Conservation (phyloP, 2,888 invertebrate species). For the Meganola albula region DNA sequence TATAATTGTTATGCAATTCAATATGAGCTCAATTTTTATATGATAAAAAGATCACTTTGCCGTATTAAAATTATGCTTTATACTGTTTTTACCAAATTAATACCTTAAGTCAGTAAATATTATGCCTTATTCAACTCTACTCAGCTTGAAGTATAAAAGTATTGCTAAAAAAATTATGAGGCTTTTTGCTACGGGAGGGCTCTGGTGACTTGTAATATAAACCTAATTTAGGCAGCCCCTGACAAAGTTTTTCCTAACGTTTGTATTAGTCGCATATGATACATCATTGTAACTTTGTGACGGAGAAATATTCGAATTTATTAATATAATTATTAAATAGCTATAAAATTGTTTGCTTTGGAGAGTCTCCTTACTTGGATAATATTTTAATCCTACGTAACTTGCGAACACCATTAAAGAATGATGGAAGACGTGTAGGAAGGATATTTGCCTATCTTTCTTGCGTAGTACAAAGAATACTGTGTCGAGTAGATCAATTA, state of each 20-base stretch:
- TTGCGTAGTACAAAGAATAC: constrained; percentile 92
- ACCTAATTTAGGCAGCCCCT: not conserved
- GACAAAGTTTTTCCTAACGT: not conserved
- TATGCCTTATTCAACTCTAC: too few relatives aligned
- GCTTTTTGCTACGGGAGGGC: too few relatives aligned
- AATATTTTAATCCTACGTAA: constrained; percentile 24
- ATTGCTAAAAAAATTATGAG: too few relatives aligned
- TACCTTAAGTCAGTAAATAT: too few relatives aligned
- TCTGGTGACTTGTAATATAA: too few relatives aligned
- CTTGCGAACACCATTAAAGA: constrained; percentile 76
- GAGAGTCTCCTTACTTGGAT: constrained; percentile 25
- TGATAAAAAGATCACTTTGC: too few relatives aligned
- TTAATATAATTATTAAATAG: not conserved
- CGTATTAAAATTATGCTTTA: too few relatives aligned
- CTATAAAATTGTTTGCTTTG: not conserved
- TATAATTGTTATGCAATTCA: too few relatives aligned
- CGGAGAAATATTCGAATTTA: not conserved
- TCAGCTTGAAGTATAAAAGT: too few relatives aligned
- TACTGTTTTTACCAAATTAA: too few relatives aligned
- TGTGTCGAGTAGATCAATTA: constrained; percentile 85
- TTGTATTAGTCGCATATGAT: not conserved
- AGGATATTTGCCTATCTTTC: constrained; percentile 84
- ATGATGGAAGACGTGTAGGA: constrained; percentile 93
- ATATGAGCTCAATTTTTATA: too few relatives aligned
- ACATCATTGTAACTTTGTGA: not conserved